These are phyloP conservation scores for Chaetodon trifascialis DNA, from an alignment of 2,113 vertebrate genomes.

Conservation along the genomic window DNA sequence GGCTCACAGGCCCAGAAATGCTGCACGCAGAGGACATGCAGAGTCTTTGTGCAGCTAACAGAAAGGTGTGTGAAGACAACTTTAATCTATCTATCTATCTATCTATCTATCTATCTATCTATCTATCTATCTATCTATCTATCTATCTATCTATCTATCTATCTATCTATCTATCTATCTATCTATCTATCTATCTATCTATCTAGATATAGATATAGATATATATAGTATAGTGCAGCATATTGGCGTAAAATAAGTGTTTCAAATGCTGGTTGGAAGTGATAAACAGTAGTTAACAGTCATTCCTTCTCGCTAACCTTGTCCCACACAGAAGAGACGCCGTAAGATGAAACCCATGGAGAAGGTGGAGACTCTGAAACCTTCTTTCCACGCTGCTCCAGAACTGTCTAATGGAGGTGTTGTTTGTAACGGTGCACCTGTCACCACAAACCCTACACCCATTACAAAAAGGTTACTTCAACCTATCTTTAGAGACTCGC, in stretches of 20 bases:
- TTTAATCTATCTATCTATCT: no score
- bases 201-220: no score
- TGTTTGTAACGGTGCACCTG: slow-evolving; percentile 84
- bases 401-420: slow-evolving; percentile 87
- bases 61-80: slow-evolving; percentile 87
- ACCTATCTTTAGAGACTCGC: slow-evolving; percentile 87
- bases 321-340: slow-evolving; percentile 87
- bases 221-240: no score
- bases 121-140: no score
- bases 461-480: slow-evolving; percentile 84
- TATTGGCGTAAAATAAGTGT: background rate
- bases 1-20: slow-evolving; percentile 86
- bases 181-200: no score
- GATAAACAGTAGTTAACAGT: background rate
- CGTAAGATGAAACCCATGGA: slow-evolving; percentile 88
- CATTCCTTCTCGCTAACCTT: slow-evolving; percentile 17
- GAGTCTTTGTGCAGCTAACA: slow-evolving; percentile 89
- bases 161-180: no score
- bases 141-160: no score
- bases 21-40: slow-evolving; percentile 89
- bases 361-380: slow-evolving; percentile 89
- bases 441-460: slow-evolving; percentile 82
- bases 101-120: no score
- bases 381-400: slow-evolving; percentile 76
- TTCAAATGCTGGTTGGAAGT: background rate